Base-by-base conservation (phyloP, 2,888 invertebrate genomes). In the Drosophila suboccidentalis region DNA sequence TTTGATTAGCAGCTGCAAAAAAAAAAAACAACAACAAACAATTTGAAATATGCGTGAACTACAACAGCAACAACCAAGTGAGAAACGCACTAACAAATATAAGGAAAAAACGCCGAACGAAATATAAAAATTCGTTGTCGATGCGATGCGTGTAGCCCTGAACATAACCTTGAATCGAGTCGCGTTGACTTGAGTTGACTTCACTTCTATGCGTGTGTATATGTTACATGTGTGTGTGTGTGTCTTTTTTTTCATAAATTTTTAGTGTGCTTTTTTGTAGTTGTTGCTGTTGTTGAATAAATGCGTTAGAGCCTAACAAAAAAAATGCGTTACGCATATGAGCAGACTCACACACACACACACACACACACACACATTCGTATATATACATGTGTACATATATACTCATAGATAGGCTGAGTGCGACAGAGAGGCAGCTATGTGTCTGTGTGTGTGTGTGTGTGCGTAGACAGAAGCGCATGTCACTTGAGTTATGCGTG, bases 131-230 rank as follows among this genome's bases (percentile, higher is more conserved):
- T 80, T 76, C 62, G 70, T 81, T 83, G 83, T 75, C 83, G 78
- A 82, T 80, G 87, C 81, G 88, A 78, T 89, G 90, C 85, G 90
- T 87, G 71, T 78, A 87, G 90, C 91, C 91, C 83, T 91, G 91
- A 90, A 91, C 91, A 87, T 91, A 90, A 91, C 91, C 91, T 91
- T 91, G 91, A 91, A 89, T 72, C 38, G 81, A 81, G 87, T 70
- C 54, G 54, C 2, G 26, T 26, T 3, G 26, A 69, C 80, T 69
- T 3, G 26, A 69, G 83, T 69, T 73, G 64, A 53, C 63, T 80
- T 63, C 38, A 51, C 60, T 75, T 71, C 50, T 39, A 36, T 57
- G 29, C 44, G 55, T 32, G 15, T 60, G 22, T 57, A 17, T 13
- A 2, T n/a, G 22, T n/a, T n/a, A 10, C 34, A 32, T 62, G 2